Conservation (phyloP, 2,888 invertebrate genomes). For the Keiferia lycopersicella region DNA sequence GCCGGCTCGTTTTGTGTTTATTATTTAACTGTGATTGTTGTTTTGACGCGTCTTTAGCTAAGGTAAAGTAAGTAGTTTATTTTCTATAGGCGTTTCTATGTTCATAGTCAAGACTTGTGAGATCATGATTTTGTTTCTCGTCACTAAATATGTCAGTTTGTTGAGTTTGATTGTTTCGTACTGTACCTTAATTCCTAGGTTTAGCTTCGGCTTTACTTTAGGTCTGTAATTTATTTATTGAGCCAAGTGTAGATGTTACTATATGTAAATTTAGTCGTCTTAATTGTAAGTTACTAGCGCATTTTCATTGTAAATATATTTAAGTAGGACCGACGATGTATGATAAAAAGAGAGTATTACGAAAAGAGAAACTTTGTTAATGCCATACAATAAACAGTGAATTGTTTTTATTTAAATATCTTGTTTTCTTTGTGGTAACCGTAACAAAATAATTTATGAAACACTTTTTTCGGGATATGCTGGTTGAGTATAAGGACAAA, state of each 20-base stretch:
- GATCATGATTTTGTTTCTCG: conserved; percentile 47
- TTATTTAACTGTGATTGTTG: conserved; percentile 70
- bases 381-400: conserved; percentile 74
- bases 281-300: conserved; percentile 61
- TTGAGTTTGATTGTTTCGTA: conserved; percentile 65
- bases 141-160: conserved; percentile 46
- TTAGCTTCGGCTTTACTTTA: conserved; percentile 45
- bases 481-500: too few species aligned
- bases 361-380: conserved; percentile 70
- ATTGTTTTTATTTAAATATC: conserved; percentile 76
- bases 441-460: too few species aligned
- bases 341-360: conserved; percentile 57
- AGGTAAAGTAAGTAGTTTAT: conserved; percentile 73
- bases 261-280: conserved; percentile 63
- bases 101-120: conserved; percentile 53
- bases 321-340: conserved; percentile 77
- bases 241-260: conserved; percentile 57
- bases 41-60: conserved; percentile 65
- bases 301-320: conserved; percentile 64
- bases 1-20: conserved; percentile 55
- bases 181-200: conserved; percentile 38
- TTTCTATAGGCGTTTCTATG: conserved; percentile 62
- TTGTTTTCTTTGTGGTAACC: conserved; percentile 50
- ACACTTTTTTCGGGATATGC: too few species aligned
- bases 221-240: conserved; percentile 72